phyloP scores from a whole-genome alignment of 2,888 invertebrate species.

The Scaptomyza tumidula region DNA sequence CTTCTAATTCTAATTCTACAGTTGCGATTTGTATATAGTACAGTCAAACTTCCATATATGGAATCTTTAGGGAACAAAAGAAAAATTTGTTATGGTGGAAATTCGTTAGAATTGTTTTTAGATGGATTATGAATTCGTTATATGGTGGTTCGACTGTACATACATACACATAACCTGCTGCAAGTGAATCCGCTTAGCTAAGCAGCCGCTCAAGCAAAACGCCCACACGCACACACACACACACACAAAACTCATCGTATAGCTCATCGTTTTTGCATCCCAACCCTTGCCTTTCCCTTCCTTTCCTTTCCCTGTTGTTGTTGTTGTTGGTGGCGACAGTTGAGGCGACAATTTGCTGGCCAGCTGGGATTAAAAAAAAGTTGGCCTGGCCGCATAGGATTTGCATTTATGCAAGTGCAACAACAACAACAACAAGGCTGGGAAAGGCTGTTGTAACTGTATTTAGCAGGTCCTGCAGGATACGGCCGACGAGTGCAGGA shows the following conservation, averaged over 20 bases:
- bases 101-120: too few relatives aligned
- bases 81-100: too few relatives aligned
- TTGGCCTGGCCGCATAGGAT: slow-evolving; percentile 51
- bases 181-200: slow-evolving; percentile 44
- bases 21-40: slow-evolving; percentile 2
- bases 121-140: too few relatives aligned
- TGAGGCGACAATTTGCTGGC: slow-evolving; percentile 71
- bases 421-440: slow-evolving; percentile 12
- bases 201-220: slow-evolving; percentile 12
- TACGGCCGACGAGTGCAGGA: slow-evolving; percentile 9
- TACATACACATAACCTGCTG: slow-evolving; percentile 49
- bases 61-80: too few relatives aligned
- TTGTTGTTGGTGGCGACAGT: not conserved
- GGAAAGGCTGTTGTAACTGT: not conserved
- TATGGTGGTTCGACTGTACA: slow-evolving; percentile 7
- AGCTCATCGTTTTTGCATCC: slow-evolving; percentile 23
- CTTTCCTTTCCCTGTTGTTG: too few relatives aligned
- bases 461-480: slow-evolving; percentile 5
- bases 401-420: slow-evolving; percentile 67
- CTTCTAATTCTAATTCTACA: not conserved
- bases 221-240: not conserved
- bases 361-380: slow-evolving; percentile 78
- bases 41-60: not conserved
- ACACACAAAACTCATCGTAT: slow-evolving; percentile 4
- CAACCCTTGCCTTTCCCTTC: too few relatives aligned